Conservation (phyloP, 2,888 invertebrate genomes). For the Drosophila rellima region DNA sequence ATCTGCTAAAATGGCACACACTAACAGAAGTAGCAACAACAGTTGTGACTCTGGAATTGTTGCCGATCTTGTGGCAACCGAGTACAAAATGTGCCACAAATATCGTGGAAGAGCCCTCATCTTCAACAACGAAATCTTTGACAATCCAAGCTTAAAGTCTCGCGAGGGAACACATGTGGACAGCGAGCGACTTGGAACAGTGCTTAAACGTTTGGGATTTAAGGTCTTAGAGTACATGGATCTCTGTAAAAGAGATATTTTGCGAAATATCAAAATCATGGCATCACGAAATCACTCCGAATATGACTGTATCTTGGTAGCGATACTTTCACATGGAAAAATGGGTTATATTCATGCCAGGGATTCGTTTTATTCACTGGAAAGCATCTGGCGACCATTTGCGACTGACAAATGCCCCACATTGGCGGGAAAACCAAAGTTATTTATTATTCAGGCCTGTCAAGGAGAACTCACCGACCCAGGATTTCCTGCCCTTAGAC, state of each 20-base stretch:
- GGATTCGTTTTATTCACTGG: slow-evolving; percentile 93
- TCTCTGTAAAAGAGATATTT: slow-evolving; percentile 89
- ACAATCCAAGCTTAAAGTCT: slow-evolving; percentile 89
- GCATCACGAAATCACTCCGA: slow-evolving; percentile 91
- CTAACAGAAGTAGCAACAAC: not conserved
- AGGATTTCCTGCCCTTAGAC: slow-evolving; percentile 88
- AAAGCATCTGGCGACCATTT: slow-evolving; percentile 91
- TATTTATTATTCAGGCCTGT: slow-evolving; percentile 94
- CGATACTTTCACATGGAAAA: slow-evolving; percentile 95
- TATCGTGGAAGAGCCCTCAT: slow-evolving; percentile 93
- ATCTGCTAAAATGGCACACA: slow-evolving; percentile 7
- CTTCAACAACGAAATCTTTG: slow-evolving; percentile 95
- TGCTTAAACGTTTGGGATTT: slow-evolving; percentile 89
- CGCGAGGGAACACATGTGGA: slow-evolving; percentile 95
- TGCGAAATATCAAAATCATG: slow-evolving; percentile 89
- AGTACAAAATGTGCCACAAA: slow-evolving; percentile 94
- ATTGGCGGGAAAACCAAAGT: slow-evolving; percentile 92
- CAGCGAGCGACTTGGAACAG: slow-evolving; percentile 89
- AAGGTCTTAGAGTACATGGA: slow-evolving; percentile 90
- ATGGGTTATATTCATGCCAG: slow-evolving; percentile 93
- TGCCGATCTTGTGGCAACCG: slow-evolving; percentile 74
- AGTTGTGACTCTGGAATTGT: not conserved
- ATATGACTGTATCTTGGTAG: slow-evolving; percentile 92
- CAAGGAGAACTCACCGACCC: slow-evolving; percentile 94
- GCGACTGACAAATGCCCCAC: slow-evolving; percentile 92